Conservation (phyloP, 2,888 invertebrate species). For the Pristionchus mayeri region DNA sequence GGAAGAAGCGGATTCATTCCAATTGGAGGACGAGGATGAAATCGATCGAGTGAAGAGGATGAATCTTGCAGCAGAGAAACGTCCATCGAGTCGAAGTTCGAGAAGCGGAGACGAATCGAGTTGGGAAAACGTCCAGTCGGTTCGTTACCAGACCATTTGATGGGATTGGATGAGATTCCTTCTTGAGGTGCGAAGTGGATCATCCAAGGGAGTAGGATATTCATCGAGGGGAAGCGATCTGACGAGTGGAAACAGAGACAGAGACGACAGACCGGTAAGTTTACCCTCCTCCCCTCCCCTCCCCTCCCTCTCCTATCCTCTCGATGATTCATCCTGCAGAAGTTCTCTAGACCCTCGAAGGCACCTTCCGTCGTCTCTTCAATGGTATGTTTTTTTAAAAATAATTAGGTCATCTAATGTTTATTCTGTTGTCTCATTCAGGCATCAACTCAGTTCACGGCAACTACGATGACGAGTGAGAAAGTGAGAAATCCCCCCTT, state of each 20-base stretch:
- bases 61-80: background rate
- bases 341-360: background rate
- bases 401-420: background rate
- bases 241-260: background rate
- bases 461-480: background rate
- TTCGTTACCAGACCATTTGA: no score
- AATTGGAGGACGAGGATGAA: constrained; percentile 17
- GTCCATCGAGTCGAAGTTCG: background rate
- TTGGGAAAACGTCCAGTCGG: no score
- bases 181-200: background rate
- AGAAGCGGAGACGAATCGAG: background rate
- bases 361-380: background rate
- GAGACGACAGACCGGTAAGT: no score
- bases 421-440: background rate
- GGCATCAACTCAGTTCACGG: background rate
- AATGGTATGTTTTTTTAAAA: background rate
- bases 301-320: background rate
- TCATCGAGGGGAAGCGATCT: no score
- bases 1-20: background rate
- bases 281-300: background rate
- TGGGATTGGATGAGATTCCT: no score
- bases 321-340: background rate
- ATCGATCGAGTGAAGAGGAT: background rate
- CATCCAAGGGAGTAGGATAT: background rate
- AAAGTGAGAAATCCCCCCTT: background rate